Percentiles rank a stretch among this genome's conserved stretches.
Evolutionary conservation across 2,888 invertebrate species (phyloP).

Genomic region (Geotrupes spiniger): DNA sequence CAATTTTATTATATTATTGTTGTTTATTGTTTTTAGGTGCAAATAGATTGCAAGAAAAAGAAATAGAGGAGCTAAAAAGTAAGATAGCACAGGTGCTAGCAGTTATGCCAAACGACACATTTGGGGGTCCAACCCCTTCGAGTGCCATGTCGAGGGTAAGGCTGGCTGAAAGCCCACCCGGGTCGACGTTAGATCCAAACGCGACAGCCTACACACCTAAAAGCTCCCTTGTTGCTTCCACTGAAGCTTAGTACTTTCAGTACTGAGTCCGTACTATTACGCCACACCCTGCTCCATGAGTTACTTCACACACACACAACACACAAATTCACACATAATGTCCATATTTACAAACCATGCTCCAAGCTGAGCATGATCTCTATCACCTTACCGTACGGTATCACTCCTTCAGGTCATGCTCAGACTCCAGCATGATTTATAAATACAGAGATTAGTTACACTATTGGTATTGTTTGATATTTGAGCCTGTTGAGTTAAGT

Average conservation of each 20-base stretch:
- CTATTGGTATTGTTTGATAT: slow-evolving; percentile 12
- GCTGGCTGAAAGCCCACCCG: slow-evolving; percentile 53
- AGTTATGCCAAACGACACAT: slow-evolving; percentile 78
- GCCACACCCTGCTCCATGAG: slow-evolving; percentile 11
- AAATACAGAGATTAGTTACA: too few relatives aligned
- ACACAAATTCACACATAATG: too few relatives aligned
- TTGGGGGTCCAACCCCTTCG: slow-evolving; percentile 56
- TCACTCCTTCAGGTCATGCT: not conserved
- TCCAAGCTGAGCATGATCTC: too few relatives aligned
- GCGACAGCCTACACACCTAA: slow-evolving; percentile 91
- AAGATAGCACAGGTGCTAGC: slow-evolving; percentile 92
- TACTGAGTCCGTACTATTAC: slow-evolving; percentile 22
- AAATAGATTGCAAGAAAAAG: slow-evolving; percentile 82
- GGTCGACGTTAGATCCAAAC: slow-evolving; percentile 76
- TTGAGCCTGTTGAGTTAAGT: slow-evolving; percentile 27
- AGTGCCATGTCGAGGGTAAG: slow-evolving; percentile 62
- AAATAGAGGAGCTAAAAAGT: slow-evolving; percentile 85
- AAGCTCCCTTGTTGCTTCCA: slow-evolving; percentile 58
- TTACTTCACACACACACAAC: slow-evolving; percentile 14
- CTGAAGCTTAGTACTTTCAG: slow-evolving; percentile 52
- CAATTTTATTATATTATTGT: not conserved
- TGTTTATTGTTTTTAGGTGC: slow-evolving; percentile 57
- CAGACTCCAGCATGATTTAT: not conserved
- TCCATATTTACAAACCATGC: too few relatives aligned
- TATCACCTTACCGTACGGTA: too few relatives aligned